These are phyloP conservation scores for Peromyscus polionotus DNA, from an alignment of 2,113 vertebrate genomes.

Conservation along the genomic window DNA sequence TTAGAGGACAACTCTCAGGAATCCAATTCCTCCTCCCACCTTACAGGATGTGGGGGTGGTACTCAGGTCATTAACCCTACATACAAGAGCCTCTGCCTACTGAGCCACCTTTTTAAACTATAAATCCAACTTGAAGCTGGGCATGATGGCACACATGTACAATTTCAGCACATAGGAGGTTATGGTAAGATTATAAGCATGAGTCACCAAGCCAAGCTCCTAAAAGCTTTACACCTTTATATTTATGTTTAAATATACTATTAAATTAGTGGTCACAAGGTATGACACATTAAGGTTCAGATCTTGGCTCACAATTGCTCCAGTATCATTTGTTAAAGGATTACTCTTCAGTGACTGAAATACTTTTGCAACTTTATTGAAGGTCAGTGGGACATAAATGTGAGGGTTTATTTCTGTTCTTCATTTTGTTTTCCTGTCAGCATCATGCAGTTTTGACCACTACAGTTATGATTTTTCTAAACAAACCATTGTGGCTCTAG, in stretches of 20 bases:
- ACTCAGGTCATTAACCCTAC: not conserved
- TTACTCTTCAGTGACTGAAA: not conserved
- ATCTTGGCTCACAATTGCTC: not conserved
- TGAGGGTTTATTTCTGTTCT: not conserved
- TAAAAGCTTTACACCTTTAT: conserved; percentile 9
- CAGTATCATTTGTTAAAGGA: not conserved
- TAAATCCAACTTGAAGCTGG: not conserved
- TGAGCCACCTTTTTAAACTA: not conserved
- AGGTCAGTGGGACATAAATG: not conserved
- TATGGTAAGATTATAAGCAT: not conserved
- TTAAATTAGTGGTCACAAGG: not conserved
- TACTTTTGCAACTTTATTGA: not conserved
- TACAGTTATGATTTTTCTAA: not conserved
- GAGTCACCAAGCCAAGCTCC: not conserved
- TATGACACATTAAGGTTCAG: not conserved
- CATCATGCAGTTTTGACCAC: not conserved
- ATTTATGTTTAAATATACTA: not conserved
- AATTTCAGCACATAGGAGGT: not conserved
- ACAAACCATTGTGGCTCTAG: not conserved
- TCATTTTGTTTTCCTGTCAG: not conserved
- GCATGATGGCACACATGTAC: not conserved
- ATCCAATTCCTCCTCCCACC: not conserved
- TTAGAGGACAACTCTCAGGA: not conserved
- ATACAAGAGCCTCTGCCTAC: not conserved
- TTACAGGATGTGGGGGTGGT: too few species aligned